phyloP scores from a whole-genome alignment of 2,888 invertebrate species.

The Mermis nigrescens region DNA sequence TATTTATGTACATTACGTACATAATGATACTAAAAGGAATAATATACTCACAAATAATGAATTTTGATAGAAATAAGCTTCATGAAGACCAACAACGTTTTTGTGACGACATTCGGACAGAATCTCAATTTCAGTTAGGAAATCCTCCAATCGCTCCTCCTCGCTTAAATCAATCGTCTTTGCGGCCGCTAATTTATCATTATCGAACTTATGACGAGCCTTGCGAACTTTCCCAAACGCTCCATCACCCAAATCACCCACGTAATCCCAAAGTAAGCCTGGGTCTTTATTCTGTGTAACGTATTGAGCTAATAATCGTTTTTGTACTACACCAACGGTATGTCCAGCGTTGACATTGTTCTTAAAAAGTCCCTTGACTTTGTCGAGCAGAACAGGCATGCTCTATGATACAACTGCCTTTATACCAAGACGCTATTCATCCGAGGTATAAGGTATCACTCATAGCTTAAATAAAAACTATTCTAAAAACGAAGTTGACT shows the following conservation, averaged over 20 bases:
- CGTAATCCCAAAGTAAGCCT: neutral
- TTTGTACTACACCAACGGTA: neutral
- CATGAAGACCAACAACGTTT: slow-evolving; percentile 82
- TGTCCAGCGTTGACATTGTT: neutral
- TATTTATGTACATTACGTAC: too few relatives aligned
- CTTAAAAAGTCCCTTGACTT: slow-evolving; percentile 1
- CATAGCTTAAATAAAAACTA: too few relatives aligned
- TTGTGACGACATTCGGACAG: slow-evolving; percentile 76
- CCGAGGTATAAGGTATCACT: too few relatives aligned
- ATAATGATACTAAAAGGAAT: too few relatives aligned
- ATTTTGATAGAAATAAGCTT: slow-evolving; percentile 77
- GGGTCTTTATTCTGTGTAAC: neutral
- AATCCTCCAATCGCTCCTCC: slow-evolving; percentile 91
- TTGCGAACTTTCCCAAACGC: slow-evolving; percentile 85
- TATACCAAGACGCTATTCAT: too few relatives aligned
- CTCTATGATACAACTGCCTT: too few relatives aligned
- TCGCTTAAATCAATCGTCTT: slow-evolving; percentile 54
- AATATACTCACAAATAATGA: slow-evolving; percentile 81
- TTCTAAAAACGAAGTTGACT: too few relatives aligned
- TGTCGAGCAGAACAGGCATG: neutral
- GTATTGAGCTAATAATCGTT: neutral
- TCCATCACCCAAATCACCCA: slow-evolving; percentile 54
- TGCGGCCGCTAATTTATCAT: slow-evolving; percentile 22
- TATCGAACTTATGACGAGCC: slow-evolving; percentile 17
- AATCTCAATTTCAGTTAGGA: slow-evolving; percentile 96